Evolutionary conservation across 2,797 vertebrate genomes (phyloP), one percentile per base, ranked within the genome.

Genomic region (Holocentrus rufus): DNA sequence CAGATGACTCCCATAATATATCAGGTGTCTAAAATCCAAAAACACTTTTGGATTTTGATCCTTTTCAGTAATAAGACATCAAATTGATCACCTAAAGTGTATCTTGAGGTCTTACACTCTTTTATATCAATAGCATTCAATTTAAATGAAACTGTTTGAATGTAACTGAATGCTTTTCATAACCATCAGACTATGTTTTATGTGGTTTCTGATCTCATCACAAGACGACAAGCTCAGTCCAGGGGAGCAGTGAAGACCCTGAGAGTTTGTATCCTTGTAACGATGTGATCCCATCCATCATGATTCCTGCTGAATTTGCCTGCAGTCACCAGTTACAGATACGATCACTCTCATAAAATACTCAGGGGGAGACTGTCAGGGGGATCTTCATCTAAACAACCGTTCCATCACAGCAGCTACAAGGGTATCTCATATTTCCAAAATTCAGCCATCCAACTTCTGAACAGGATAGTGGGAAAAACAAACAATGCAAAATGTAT

Each of bases 371-470:
- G 42, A 25, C 62, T 30, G 53, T 81, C 76, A 52, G 34, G 81
- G 82, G 81, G 69, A 11, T 65, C 57, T 69, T 75, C 82, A 75
- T 65, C 58, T 39, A 1, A 66, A 56, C 78, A 10, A 25, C 56
- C 71, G 39, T 60, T 80, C 77, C 78, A 72, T 88, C 67, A 74
- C 47, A 60, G 60, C n/a, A 23, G 20, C n/a, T 4, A 53, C n/a
- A 53, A 5, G 22, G 23, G 53, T 13, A 25, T 10, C 22, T 14
- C 53, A 54, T 54, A 75, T 81, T 80, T 80, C 65, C 69, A 59
- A 75, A 70, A 57, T 65, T 59, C 56, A 67, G 13, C 46, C 67
- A 61, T 57, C 25, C 65, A 75, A 69, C 80, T 58, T 60, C 66
- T 57, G 66, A 55, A 1, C 15, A 52, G 63, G 9, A 64, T 84